A percentile compares a stretch with the other conserved stretches of the same genome.
Evolutionary conservation across 1,140 invertebrate species (phyloP).

Genomic region (Zaprionus capensis): DNA sequence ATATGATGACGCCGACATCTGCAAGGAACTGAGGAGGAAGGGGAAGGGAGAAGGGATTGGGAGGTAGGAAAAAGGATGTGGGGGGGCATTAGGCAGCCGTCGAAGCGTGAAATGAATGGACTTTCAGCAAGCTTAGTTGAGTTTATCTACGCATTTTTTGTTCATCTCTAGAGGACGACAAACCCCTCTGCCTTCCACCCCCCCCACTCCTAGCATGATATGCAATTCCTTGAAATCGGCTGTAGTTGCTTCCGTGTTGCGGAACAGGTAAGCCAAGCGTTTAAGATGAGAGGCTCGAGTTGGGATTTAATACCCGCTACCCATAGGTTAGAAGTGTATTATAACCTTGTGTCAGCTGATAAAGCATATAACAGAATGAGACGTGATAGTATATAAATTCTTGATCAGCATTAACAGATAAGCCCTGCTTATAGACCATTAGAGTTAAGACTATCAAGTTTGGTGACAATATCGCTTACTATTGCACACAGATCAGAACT

Average conservation of each 20-base stretch:
- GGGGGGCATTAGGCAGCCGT: conserved; percentile 48
- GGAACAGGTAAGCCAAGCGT: neutral
- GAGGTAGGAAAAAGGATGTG: neutral
- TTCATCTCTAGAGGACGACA: neutral
- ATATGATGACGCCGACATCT: conserved; percentile 29
- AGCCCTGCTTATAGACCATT: no score
- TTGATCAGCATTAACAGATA: no score
- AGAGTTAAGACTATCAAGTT: no score
- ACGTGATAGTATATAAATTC: no score
- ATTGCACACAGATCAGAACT: no score
- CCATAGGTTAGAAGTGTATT: no score
- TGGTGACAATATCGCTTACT: no score
- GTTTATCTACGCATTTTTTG: conserved; percentile 37
- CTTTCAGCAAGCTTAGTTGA: conserved; percentile 53
- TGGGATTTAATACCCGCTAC: neutral
- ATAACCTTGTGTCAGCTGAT: no score
- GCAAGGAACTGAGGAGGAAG: neutral
- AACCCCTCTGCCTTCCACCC: neutral
- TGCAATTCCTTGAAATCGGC: neutral
- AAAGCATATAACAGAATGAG: no score
- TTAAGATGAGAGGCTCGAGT: neutral
- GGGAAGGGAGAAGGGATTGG: neutral
- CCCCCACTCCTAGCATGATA: neutral
- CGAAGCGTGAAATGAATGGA: conserved; percentile 74
- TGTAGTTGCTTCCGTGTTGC: neutral